Conservation (phyloP, 2,113 vertebrate genomes). For the Psilopogon haemacephalus region DNA sequence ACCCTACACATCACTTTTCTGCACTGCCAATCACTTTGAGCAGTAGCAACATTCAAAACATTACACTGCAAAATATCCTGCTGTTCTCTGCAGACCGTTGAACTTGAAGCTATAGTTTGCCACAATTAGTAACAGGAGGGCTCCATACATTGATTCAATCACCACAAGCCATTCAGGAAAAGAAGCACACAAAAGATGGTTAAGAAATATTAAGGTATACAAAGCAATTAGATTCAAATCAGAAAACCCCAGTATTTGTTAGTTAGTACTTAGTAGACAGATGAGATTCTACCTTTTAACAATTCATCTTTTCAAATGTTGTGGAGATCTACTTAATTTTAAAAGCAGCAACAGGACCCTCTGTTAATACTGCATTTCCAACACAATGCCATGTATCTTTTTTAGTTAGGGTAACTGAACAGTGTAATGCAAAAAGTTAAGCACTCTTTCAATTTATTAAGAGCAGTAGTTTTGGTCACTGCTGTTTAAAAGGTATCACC, state of each 20-base stretch:
- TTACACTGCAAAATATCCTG: background rate
- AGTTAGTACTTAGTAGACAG: conserved; percentile 71
- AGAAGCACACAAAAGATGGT: conserved; percentile 45
- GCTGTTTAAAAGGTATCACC: conserved; percentile 25
- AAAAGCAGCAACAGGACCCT: background rate
- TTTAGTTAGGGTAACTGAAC: background rate
- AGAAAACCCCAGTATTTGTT: conserved; percentile 47
- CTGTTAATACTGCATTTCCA: background rate
- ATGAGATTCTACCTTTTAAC: conserved; percentile 78
- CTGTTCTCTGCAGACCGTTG: background rate
- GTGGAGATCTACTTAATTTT: conserved; percentile 44
- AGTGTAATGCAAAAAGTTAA: background rate
- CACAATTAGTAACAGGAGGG: conserved; percentile 40
- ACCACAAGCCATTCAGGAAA: conserved; percentile 66
- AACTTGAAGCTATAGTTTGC: conserved; percentile 12
- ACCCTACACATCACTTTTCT: background rate
- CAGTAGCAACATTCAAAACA: background rate
- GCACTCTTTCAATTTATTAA: background rate
- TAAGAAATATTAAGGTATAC: conserved; percentile 31
- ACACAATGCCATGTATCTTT: background rate
- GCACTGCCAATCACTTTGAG: background rate
- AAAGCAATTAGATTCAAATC: conserved; percentile 30
- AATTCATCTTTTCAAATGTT: conserved; percentile 51
- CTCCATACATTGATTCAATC: conserved; percentile 1
- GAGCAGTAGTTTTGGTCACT: background rate